Evolutionary conservation across 2,888 invertebrate genomes (phyloP).

Genomic region (Eurytoma californica): DNA sequence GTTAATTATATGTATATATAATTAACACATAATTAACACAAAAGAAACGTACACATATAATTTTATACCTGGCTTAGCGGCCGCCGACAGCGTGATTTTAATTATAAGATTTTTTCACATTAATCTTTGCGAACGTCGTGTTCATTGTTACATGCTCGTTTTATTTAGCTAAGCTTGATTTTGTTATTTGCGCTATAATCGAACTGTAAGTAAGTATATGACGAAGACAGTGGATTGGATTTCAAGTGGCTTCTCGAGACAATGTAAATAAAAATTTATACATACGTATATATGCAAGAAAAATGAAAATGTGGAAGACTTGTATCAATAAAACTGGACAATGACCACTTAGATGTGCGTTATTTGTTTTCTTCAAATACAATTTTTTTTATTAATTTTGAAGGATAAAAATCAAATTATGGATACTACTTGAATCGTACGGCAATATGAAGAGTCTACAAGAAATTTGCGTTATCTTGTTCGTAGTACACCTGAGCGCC

Average conservation of each 20-base stretch:
- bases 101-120: constrained; percentile 45
- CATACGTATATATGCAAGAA: constrained; percentile 41
- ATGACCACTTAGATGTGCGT: constrained; percentile 22
- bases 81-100: constrained; percentile 56
- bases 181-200: constrained; percentile 43
- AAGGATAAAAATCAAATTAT: background rate
- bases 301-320: constrained; percentile 34
- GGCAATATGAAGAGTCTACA: too few species aligned
- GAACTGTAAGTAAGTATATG: constrained; percentile 48
- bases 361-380: background rate
- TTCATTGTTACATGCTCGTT: constrained; percentile 51
- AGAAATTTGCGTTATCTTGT: too few species aligned
- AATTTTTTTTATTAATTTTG: background rate
- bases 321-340: constrained; percentile 53
- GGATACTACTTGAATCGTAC: too few species aligned
- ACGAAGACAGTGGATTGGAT: constrained; percentile 50
- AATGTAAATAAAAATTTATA: constrained; percentile 57
- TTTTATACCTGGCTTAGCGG: constrained; percentile 50
- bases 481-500: too few species aligned
- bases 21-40: too few species aligned
- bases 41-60: constrained; percentile 34
- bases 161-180: constrained; percentile 52
- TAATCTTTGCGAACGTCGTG: constrained; percentile 39
- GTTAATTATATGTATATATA: background rate
- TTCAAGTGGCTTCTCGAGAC: constrained; percentile 47